Percentiles rank a stretch among this genome's conserved stretches.
Evolutionary conservation across 1,140 invertebrate species (phyloP).

Genomic region (Bathynomus jamesi): DNA sequence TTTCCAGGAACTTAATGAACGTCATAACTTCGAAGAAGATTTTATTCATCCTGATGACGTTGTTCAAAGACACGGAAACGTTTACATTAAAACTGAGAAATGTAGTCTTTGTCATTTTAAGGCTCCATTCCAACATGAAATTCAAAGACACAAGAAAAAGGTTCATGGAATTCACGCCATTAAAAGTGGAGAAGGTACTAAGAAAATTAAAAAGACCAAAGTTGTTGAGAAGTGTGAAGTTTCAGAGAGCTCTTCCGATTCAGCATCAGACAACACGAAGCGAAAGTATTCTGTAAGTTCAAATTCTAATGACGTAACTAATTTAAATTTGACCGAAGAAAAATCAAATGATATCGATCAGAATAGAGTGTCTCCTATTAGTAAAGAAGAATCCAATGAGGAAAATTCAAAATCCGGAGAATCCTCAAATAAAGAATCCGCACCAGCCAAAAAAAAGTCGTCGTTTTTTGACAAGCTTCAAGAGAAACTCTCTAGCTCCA

Average conservation of each 20-base stretch:
- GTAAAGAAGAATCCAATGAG: neutral
- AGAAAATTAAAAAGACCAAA: neutral
- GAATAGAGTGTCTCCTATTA: neutral
- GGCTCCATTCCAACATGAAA: slow-evolving; percentile 51
- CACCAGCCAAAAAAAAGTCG: slow-evolving; percentile 55
- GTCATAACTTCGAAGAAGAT: slow-evolving; percentile 42
- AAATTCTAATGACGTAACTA: neutral
- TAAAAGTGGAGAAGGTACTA: neutral
- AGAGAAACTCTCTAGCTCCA: slow-evolving; percentile 55
- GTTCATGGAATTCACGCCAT: slow-evolving; percentile 40
- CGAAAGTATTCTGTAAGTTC: neutral
- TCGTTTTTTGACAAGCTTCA: slow-evolving; percentile 75
- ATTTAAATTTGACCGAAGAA: neutral
- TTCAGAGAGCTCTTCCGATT: neutral
- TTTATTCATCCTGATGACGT: slow-evolving; percentile 50
- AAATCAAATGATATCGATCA: neutral
- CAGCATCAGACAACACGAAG: neutral
- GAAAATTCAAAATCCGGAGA: slow-evolving; percentile 13
- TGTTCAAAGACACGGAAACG: slow-evolving; percentile 45
- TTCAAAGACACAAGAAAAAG: slow-evolving; percentile 48
- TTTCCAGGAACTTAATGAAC: slow-evolving; percentile 37
- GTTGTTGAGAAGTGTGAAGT: neutral
- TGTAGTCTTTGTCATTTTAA: slow-evolving; percentile 50
- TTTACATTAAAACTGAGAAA: slow-evolving; percentile 46
- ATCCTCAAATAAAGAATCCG: slow-evolving; percentile 20